phyloP scores from a whole-genome alignment of 2,888 invertebrate genomes.

The Lypha dubia region DNA sequence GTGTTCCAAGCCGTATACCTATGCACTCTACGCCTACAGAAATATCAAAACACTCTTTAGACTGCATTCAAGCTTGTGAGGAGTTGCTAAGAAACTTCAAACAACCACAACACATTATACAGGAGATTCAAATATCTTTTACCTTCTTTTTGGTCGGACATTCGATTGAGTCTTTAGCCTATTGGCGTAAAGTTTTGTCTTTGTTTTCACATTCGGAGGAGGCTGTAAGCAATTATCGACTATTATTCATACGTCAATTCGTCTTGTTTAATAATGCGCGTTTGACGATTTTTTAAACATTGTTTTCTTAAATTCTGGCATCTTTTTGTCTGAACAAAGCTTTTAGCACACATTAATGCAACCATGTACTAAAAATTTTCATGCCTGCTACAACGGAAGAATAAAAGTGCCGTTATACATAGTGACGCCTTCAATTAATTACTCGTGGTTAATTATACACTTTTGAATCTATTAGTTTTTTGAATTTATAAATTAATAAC shows the following conservation, averaged over 20 bases:
- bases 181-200: slow-evolving; percentile 95
- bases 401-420: slow-evolving; percentile 54
- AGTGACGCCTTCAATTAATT: slow-evolving; percentile 13
- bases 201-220: slow-evolving; percentile 91
- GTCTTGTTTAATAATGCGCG: too few relatives aligned
- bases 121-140: slow-evolving; percentile 96
- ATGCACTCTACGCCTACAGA: slow-evolving; percentile 91
- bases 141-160: slow-evolving; percentile 96
- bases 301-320: neutral
- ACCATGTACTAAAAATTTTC: neutral
- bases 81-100: slow-evolving; percentile 77
- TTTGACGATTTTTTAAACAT: too few relatives aligned
- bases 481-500: neutral
- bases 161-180: slow-evolving; percentile 96
- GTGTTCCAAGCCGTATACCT: slow-evolving; percentile 91
- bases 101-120: slow-evolving; percentile 88
- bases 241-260: slow-evolving; percentile 90
- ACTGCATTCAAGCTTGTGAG: slow-evolving; percentile 83
- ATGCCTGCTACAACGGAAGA: slow-evolving; percentile 2
- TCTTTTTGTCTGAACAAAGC: too few relatives aligned
- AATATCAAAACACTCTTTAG: slow-evolving; percentile 93
- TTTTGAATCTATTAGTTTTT: neutral
- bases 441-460: neutral
- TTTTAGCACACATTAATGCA: neutral
- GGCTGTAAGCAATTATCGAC: slow-evolving; percentile 88